A percentile compares a stretch with the other conserved stretches of the same genome.
Conservation (phyloP, 1,140 invertebrate genomes). For the Drosophila prosaltans region DNA sequence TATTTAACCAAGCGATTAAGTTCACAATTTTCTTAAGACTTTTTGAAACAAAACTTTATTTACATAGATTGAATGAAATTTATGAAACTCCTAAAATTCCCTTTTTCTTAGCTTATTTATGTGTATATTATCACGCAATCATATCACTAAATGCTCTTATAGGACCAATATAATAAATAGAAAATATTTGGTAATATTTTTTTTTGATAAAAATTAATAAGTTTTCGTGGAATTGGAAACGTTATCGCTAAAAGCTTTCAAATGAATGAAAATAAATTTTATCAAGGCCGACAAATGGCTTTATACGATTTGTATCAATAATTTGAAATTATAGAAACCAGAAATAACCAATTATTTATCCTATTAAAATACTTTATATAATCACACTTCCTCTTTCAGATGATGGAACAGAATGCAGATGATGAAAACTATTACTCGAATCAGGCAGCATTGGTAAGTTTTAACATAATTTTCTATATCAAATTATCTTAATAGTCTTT, state of each 20-base stretch:
- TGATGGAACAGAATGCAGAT: constrained; percentile 86
- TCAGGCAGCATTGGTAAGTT: constrained; percentile 62
- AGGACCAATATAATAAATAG: too few species aligned
- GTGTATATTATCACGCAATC: too few species aligned
- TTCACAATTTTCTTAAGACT: too few species aligned
- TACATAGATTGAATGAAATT: too few species aligned
- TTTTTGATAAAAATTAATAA: not conserved
- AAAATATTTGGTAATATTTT: not conserved
- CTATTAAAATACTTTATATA: not conserved
- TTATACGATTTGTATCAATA: too few species aligned
- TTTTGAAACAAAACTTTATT: too few species aligned
- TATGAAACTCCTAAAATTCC: too few species aligned
- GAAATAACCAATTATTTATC: too few species aligned
- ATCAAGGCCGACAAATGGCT: not conserved
- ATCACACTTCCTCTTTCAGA: constrained; percentile 74
- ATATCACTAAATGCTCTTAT: too few species aligned
- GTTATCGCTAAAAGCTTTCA: not conserved
- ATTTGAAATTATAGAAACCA: too few species aligned
- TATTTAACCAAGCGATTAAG: too few species aligned
- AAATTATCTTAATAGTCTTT: not conserved
- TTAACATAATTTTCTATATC: not conserved
- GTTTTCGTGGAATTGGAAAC: not conserved
- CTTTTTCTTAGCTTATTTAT: too few species aligned
- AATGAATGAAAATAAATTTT: not conserved
- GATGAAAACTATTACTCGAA: constrained; percentile 87